Base-by-base conservation (phyloP, 2,113 vertebrate species). In the Grallaria varia region DNA sequence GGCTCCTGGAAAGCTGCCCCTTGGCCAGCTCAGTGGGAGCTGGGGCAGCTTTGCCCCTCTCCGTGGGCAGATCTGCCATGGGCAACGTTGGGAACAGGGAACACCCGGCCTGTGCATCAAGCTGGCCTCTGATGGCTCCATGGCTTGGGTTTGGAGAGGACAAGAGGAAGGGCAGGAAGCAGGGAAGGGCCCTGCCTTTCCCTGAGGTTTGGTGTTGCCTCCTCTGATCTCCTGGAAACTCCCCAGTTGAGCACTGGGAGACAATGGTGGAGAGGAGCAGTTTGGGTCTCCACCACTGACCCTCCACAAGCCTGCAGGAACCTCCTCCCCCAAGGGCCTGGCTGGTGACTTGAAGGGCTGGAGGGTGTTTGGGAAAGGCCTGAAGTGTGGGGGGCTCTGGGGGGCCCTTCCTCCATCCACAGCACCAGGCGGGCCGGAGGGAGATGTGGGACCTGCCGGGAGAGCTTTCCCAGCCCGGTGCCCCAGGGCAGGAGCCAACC, bases 121-220 rank as follows among this genome's bases (percentile, higher is more conserved):
- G 4, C 21, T 10, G 10, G 6, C 37, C 52, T 49, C 35, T 28
- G 55, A 9, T 72, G 35, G 45, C 62, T 81, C 33, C 19, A 14
- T 7, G 28, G 0, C 13, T 33, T 39, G 72, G 5, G 8, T 76
- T 42, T 58, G 60, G 53, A 35, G 64, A 68, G 56, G 60, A 59
- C 1, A 0, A 0, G 21, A 16, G 30, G 27, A 21, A 3, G 27
- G 59, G 31, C 14, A 69, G 35, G 62, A 58, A 53, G 42, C 2
- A 9, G 12, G 9, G 39, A 1, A 7, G 33, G 35, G n/a, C 47
- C 69, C 40, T 44, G 37, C 35, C 2, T 37, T 37, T 50, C 35
- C 63, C 49, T 24, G 39, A 42, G 59, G 25, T 5, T 66, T 27
- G 4, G 20, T 2, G 8, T 8, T 33, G 14, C 19, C n/a, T 67